Evolutionary conservation across 2,888 invertebrate species (phyloP).

Genomic region (Stenolophus ochropezus): DNA sequence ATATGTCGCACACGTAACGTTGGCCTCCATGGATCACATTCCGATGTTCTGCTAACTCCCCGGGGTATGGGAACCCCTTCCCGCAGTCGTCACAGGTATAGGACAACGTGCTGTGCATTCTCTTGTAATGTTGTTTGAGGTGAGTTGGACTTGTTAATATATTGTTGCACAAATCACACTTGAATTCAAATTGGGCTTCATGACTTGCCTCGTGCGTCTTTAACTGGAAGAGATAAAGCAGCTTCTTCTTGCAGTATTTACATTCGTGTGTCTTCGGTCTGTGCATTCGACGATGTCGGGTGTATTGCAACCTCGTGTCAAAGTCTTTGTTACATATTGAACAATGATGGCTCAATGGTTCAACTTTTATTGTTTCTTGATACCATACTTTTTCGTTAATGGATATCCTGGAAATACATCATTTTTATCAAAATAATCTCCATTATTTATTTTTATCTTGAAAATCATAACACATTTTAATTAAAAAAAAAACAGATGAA

Average conservation of each 20-base stretch:
- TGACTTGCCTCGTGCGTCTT: conserved; percentile 17
- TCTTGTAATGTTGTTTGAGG: neutral
- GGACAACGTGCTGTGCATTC: no score
- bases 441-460: no score
- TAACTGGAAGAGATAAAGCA: conserved; percentile 7
- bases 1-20: neutral
- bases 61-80: neutral
- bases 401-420: conserved; percentile 20
- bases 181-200: conserved; percentile 68
- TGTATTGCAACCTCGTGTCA: conserved; percentile 59
- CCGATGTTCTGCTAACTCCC: neutral
- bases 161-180: conserved; percentile 76
- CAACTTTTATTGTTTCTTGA: conserved; percentile 23
- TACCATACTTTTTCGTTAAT: neutral
- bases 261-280: conserved; percentile 14
- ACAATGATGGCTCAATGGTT: conserved; percentile 45
- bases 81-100: conserved; percentile 34
- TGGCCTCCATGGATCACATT: neutral
- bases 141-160: conserved; percentile 70
- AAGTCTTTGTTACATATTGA: conserved; percentile 61
- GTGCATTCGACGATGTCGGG: neutral
- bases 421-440: conserved; percentile 10
- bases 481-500: neutral
- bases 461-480: neutral
- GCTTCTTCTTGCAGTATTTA: conserved; percentile 22